Percentiles rank a stretch among this genome's conserved stretches.
phyloP scores from a whole-genome alignment of 2,113 vertebrate species.

The Rhombomys opimus region DNA sequence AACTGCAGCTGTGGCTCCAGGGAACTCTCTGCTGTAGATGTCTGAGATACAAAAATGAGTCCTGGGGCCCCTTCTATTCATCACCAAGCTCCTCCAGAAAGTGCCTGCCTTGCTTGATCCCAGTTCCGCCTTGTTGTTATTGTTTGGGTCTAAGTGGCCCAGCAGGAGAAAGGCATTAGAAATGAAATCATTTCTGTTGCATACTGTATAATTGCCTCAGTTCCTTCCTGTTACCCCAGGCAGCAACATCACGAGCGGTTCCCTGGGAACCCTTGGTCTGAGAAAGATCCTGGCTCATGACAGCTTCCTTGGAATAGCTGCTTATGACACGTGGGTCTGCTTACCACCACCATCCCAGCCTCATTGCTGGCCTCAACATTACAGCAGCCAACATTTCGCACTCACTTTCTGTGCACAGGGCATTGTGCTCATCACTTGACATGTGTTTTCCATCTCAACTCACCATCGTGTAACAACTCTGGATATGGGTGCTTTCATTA shows the following conservation, averaged over 20 bases:
- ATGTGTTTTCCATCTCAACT: background rate
- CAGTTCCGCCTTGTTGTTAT: constrained; percentile 56
- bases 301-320: constrained; percentile 7
- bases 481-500: background rate
- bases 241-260: constrained; percentile 61
- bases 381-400: background rate
- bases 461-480: background rate
- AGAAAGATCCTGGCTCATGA: constrained; percentile 46
- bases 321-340: constrained; percentile 31
- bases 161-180: constrained; percentile 78
- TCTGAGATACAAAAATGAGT: constrained; percentile 47
- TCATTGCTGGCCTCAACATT: background rate
- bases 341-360: background rate
- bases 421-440: background rate
- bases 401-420: background rate
- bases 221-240: constrained; percentile 73
- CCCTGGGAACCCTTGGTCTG: constrained; percentile 52
- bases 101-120: constrained; percentile 54
- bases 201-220: constrained; percentile 69
- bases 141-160: constrained; percentile 79
- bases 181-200: constrained; percentile 78
- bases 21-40: background rate
- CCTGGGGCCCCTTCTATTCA: background rate
- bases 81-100: background rate
- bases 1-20: background rate